phyloP scores from a whole-genome alignment of 2,888 invertebrate species.

The Pollenia labialis region DNA sequence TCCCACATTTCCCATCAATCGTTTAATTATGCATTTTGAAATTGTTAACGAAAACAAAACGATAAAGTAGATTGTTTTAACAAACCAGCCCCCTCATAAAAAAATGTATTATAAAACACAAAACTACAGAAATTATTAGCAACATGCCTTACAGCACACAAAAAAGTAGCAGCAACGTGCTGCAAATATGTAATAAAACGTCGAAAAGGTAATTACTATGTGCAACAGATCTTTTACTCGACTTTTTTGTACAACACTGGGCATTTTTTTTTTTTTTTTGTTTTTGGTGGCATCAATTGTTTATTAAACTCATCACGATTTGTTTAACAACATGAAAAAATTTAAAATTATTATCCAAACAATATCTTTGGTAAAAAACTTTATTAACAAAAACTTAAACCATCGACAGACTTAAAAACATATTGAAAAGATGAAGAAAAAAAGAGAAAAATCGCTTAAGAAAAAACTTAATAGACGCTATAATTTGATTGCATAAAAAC shows the following conservation, averaged over 20 bases:
- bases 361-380: background rate
- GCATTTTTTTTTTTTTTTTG: background rate
- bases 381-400: constrained; percentile 4
- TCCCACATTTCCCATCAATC: background rate
- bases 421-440: constrained; percentile 13
- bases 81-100: constrained; percentile 15
- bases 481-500: constrained; percentile 71
- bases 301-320: constrained; percentile 52
- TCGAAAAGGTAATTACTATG: too few species aligned
- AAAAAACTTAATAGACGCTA: constrained; percentile 46
- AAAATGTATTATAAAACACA: background rate
- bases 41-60: background rate
- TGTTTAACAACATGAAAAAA: constrained; percentile 53
- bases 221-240: constrained; percentile 13
- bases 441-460: background rate
- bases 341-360: constrained; percentile 10
- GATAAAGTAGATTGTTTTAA: background rate
- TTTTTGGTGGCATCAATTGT: constrained; percentile 1
- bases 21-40: background rate
- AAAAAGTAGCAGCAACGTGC: background rate
- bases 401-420: background rate
- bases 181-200: background rate
- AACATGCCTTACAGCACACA: constrained; percentile 1
- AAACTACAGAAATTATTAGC: constrained; percentile 11
- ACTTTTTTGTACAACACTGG: background rate